Conservation (phyloP, 2,113 vertebrate genomes). For the Thalassoma bifasciatum region DNA sequence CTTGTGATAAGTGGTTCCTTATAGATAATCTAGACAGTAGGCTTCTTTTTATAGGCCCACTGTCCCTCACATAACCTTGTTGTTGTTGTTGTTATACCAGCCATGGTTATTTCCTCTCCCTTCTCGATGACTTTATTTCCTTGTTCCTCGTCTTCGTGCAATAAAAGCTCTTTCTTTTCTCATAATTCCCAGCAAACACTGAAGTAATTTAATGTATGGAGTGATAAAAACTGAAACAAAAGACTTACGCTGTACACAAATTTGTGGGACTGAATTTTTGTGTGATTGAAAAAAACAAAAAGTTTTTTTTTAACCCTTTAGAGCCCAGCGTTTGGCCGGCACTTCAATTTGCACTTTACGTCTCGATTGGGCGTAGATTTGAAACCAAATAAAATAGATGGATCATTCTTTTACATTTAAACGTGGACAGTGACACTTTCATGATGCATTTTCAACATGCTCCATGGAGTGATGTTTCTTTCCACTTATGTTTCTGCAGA, state of each 20-base stretch:
- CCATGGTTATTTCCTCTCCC: constrained; percentile 38
- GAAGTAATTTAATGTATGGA: constrained; percentile 19
- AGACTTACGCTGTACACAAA: constrained; percentile 2
- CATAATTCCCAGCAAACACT: constrained; percentile 6
- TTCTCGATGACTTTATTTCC: constrained; percentile 31
- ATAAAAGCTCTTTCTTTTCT: not conserved
- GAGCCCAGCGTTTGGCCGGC: too few species aligned
- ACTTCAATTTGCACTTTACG: too few species aligned
- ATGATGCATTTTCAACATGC: too few species aligned
- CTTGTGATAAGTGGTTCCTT: constrained; percentile 83
- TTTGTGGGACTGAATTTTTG: not conserved
- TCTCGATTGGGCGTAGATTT: too few species aligned
- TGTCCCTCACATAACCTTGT: constrained; percentile 79
- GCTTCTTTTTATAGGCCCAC: constrained; percentile 77
- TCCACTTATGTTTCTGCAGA: too few species aligned
- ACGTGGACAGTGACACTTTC: too few species aligned
- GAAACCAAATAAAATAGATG: too few species aligned
- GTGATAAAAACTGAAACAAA: constrained; percentile 24
- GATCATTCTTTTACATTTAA: too few species aligned
- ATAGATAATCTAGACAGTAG: constrained; percentile 83
- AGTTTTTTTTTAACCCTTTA: too few species aligned
- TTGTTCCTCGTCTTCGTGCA: constrained; percentile 24
- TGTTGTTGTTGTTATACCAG: constrained; percentile 27
- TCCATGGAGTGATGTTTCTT: too few species aligned
- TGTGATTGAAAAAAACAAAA: too few species aligned